A percentile compares a stretch with the other conserved stretches of the same genome.
Conservation (phyloP, 2,888 invertebrate species). For the Drosophila mayaguana region DNA sequence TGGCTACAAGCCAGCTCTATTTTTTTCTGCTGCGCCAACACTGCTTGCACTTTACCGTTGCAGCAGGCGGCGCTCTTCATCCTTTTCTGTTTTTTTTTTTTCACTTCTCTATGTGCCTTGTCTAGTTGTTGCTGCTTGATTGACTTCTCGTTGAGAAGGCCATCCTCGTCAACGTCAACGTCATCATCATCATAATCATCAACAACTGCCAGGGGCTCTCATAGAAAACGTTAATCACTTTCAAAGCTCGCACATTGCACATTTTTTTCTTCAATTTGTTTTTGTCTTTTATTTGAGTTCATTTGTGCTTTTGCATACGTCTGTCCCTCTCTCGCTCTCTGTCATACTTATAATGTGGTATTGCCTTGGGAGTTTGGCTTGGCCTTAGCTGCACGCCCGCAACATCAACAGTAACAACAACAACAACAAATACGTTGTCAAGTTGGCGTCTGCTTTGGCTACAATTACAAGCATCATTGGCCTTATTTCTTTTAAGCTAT, state of each 20-base stretch:
- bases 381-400: slow-evolving; percentile 58
- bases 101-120: slow-evolving; percentile 12
- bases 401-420: slow-evolving; percentile 39
- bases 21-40: neutral
- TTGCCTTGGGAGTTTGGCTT: slow-evolving; percentile 61
- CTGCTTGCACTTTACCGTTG: slow-evolving; percentile 15
- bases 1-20: neutral
- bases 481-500: slow-evolving; percentile 67
- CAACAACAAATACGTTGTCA: slow-evolving; percentile 26
- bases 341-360: slow-evolving; percentile 27
- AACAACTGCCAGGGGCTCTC: slow-evolving; percentile 20
- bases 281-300: slow-evolving; percentile 18
- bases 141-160: slow-evolving; percentile 49
- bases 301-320: slow-evolving; percentile 27
- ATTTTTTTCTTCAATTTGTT: slow-evolving; percentile 28
- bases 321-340: slow-evolving; percentile 7
- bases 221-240: slow-evolving; percentile 73
- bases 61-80: slow-evolving; percentile 10
- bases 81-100: slow-evolving; percentile 13
- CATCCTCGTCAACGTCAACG: slow-evolving; percentile 27
- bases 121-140: slow-evolving; percentile 47
- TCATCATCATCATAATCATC: slow-evolving; percentile 24
- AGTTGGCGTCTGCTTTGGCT: slow-evolving; percentile 40
- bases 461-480: slow-evolving; percentile 80
- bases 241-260: slow-evolving; percentile 52